Base-by-base conservation (phyloP, 2,113 vertebrate species). In the Nycticryphes semicollaris region DNA sequence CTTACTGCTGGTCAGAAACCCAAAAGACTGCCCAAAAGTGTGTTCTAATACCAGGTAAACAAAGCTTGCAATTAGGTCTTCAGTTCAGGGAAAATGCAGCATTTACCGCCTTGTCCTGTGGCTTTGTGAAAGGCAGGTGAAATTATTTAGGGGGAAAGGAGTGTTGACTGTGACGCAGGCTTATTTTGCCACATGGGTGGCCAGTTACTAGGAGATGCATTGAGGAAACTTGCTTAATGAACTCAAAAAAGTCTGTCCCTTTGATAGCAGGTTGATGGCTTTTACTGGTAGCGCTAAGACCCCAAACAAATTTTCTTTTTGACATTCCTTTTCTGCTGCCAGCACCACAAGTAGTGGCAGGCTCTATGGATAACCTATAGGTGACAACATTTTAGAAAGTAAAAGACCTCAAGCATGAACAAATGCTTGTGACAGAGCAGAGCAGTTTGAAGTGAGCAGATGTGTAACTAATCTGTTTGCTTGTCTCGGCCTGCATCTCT, bases 111-210 rank as follows among this genome's bases (percentile, higher is more conserved):
- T 27, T 37, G 17, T 72, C 20, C 56, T 72, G 31, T 28, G 66
- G n/a, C 66, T 20, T 15, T 14, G 6, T 39, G 63, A 68, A 73
- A 66, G 45, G 41, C 45, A 25, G 50, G 54, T 76, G 83, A 74
- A 56, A 54, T 14, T 0, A 2, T 33, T 30, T 12, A 6, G 7
- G 24, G 27, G 31, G 23, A 30, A 73, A n/a, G 24, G 22, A 51
- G 18, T 25, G 30, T 53, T 78, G n/a, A 41, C 14, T 0, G 0
- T 33, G 22, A 24, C 0, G 2, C 14, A 8, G 28, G 53, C 5
- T 90, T 72, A 8, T 31, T 85, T 83, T 88, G 68, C 50, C 22
- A 14, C 0, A 0, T 53, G 48, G 12, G 33, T 37, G 39, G 33
- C 30, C 88, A 57, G 45, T 59, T 85, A 19, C 33, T 7, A 2